Conservation (phyloP, 2,113 vertebrate genomes). For the Ginglymostoma cirratum region DNA sequence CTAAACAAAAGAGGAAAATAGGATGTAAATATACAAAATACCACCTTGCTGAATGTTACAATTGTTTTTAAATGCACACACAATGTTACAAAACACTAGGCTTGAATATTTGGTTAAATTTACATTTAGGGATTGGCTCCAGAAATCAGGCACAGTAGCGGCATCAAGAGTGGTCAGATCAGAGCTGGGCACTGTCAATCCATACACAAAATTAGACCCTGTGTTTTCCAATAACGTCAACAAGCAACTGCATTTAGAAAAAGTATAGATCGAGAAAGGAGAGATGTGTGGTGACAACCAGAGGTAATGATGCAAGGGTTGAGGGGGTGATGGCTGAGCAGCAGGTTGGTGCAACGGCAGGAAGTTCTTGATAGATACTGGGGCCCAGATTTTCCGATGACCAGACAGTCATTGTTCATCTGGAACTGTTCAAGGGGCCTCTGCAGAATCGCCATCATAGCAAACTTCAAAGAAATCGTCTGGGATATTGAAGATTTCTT, state of each 20-base stretch:
- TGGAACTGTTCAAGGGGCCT: too few species aligned
- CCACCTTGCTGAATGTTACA: neutral
- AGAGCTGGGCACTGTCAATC: too few species aligned
- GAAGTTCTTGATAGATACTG: neutral
- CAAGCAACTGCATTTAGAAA: neutral
- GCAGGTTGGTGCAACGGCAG: too few species aligned
- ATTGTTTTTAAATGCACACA: neutral
- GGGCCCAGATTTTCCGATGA: too few species aligned
- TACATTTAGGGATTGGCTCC: neutral
- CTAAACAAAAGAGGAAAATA: conserved; percentile 51
- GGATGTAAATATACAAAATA: neutral
- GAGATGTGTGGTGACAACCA: neutral
- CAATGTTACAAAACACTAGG: neutral
- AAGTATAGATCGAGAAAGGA: neutral
- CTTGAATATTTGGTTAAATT: neutral
- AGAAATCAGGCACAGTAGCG: neutral
- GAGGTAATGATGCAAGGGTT: neutral
- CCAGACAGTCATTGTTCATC: too few species aligned
- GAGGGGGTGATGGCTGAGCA: too few species aligned
- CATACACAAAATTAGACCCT: neutral
- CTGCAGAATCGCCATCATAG: too few species aligned
- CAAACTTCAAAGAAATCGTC: too few species aligned
- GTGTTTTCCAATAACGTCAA: neutral
- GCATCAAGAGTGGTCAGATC: neutral
- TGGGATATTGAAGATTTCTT: too few species aligned